Evolutionary conservation across 1,140 invertebrate species (phyloP), one percentile per base, ranked within the genome.

Genomic region (Eciton burchellii): DNA sequence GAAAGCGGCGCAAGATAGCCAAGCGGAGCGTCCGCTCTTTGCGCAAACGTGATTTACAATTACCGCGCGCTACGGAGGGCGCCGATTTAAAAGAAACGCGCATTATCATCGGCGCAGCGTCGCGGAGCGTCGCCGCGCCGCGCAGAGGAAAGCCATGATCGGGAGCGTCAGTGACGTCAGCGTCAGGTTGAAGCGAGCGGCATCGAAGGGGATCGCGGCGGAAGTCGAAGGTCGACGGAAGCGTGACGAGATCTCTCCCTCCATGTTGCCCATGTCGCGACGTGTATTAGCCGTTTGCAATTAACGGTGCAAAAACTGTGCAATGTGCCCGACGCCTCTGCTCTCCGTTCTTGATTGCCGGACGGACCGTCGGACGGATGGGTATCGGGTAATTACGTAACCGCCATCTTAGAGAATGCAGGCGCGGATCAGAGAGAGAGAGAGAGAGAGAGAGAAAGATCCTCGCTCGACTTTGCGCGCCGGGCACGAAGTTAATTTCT

Each of bases 1-100:
- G n/a, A 66, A 83, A 63, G 81, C 29, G 45, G 49, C 49, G 49
- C 26, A 19, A 86, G 84, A 86, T 81, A 86, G 60, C 21, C 16
- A 21, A 19, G 43, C 6, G 35, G 35, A 3, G 35, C 35, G n/a
- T 35, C 2, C 57, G 49, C 63, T 71, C 43, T 57, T 74, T 74
- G 56, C 29, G 29, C 71, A 68, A 76, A 65, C 35, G 49, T 41
- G 5, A 35, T 52, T 21, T 52, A 77, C 43, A 49, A 6, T 35
- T 26, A 52, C 2, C 16, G 21, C 2, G 12, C 21, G 21, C 29
- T n/a, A 45, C 49, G 35, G 63, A 49, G 63, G 16, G 12, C 24
- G 8, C 3, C n/a, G 63, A 41, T 49, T 63, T 63, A 59, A 54
- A 56, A 21, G 12, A 35, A 41, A 35, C 6, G 35, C 6, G n/a